phyloP scores from a whole-genome alignment of 2,888 invertebrate species.

The Parthenolecanium corni region DNA sequence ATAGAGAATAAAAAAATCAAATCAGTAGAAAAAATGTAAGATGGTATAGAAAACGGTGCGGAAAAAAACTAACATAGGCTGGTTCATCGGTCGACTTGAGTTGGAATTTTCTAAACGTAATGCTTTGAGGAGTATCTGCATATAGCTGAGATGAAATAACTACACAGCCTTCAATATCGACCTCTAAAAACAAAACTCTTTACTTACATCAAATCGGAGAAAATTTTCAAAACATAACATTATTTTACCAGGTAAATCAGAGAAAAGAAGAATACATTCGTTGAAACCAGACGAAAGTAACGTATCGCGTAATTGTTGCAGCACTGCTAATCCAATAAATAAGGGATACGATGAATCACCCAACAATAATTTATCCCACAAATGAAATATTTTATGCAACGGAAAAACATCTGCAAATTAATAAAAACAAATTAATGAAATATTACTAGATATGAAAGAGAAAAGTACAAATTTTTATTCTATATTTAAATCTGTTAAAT shows the following conservation, averaged over 20 bases:
- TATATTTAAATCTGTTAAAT: background rate
- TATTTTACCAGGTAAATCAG: slow-evolving; percentile 69
- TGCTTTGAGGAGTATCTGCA: slow-evolving; percentile 72
- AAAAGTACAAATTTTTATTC: background rate
- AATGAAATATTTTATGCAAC: slow-evolving; percentile 88
- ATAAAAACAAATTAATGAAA: slow-evolving; percentile 27
- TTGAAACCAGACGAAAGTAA: slow-evolving; percentile 87
- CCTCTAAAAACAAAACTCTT: slow-evolving; percentile 49
- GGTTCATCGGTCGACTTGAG: slow-evolving; percentile 35
- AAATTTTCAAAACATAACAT: background rate
- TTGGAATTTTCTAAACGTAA: slow-evolving; percentile 72
- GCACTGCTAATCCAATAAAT: slow-evolving; percentile 85
- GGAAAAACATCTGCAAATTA: slow-evolving; percentile 85
- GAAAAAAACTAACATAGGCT: slow-evolving; percentile 19
- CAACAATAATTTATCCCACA: slow-evolving; percentile 92
- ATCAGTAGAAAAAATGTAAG: background rate
- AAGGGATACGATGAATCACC: slow-evolving; percentile 88
- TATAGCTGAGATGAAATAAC: slow-evolving; percentile 77
- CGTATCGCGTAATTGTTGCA: slow-evolving; percentile 73
- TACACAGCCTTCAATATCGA: slow-evolving; percentile 88
- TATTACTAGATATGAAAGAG: background rate
- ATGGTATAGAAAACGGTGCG: background rate
- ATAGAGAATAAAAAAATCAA: background rate
- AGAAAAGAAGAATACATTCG: slow-evolving; percentile 94
- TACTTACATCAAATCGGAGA: background rate